Conservation (phyloP, 2,888 invertebrate genomes). For the Cheilosia urbana region DNA sequence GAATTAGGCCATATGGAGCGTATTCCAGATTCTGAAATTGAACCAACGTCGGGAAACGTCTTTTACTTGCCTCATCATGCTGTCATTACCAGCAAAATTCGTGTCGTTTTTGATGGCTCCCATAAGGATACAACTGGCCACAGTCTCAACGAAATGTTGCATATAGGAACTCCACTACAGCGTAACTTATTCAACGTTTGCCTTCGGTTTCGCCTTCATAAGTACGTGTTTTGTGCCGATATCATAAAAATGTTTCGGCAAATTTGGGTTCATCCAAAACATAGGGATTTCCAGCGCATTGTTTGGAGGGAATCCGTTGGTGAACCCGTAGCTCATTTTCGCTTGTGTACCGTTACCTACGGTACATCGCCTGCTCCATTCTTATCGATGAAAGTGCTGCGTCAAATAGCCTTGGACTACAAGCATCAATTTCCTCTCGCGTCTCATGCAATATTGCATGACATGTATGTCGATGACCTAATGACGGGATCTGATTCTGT, state of each 20-base stretch:
- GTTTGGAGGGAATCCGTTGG: background rate
- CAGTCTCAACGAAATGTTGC: too few relatives aligned
- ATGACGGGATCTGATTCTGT: constrained; percentile 11
- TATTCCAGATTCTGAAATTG: too few relatives aligned
- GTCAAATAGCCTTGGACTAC: background rate
- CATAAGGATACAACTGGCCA: too few relatives aligned
- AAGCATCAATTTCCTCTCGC: background rate
- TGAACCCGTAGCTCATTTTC: constrained; percentile 1
- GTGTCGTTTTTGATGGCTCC: too few relatives aligned
- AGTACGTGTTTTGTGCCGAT: constrained; percentile 42
- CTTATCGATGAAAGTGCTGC: background rate
- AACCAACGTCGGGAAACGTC: too few relatives aligned
- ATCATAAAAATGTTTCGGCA: constrained; percentile 67
- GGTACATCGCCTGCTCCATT: constrained; percentile 1
- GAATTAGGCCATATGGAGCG: background rate
- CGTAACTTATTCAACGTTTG: too few relatives aligned
- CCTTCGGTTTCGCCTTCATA: constrained; percentile 30
- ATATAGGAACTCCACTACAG: too few relatives aligned
- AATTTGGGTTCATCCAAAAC: constrained; percentile 19
- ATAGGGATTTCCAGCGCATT: constrained; percentile 7
- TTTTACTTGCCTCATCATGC: too few relatives aligned
- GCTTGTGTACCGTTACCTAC: background rate
- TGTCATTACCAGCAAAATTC: too few relatives aligned
- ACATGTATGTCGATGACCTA: constrained; percentile 6
- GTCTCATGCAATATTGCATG: background rate